phyloP scores from a whole-genome alignment of 2,113 vertebrate genomes.

The Psettodes erumei region DNA sequence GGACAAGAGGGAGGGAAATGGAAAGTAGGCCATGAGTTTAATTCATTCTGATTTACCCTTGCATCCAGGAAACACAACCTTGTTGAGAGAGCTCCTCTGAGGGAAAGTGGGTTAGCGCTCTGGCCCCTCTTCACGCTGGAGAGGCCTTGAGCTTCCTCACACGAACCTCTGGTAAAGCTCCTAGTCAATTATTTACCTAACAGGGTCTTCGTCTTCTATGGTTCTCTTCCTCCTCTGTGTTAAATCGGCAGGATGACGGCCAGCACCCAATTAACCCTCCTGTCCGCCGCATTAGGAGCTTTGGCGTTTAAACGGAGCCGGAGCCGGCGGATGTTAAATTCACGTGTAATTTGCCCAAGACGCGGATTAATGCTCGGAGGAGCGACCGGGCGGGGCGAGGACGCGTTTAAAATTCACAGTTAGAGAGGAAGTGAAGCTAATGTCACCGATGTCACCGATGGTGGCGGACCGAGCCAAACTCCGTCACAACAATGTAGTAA shows the following conservation, averaged over 20 bases:
- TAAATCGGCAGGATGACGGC: slow-evolving; percentile 28
- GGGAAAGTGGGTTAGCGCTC: slow-evolving; percentile 55
- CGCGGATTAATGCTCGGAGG: slow-evolving; percentile 35
- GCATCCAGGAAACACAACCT: slow-evolving; percentile 67
- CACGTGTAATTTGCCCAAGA: slow-evolving; percentile 48
- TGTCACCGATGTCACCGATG: no score
- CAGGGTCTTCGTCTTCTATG: neutral
- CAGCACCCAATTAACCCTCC: slow-evolving; percentile 51
- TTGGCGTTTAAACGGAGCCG: slow-evolving; percentile 25
- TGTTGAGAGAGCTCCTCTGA: slow-evolving; percentile 51
- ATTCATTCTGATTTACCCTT: slow-evolving; percentile 66
- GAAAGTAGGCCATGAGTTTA: slow-evolving; percentile 68
- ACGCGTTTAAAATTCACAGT: slow-evolving; percentile 36
- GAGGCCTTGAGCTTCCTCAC: slow-evolving; percentile 55
- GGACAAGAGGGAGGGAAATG: slow-evolving; percentile 42
- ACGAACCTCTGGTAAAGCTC: slow-evolving; percentile 43
- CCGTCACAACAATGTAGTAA: no score
- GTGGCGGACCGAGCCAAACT: no score
- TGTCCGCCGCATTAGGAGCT: slow-evolving; percentile 19
- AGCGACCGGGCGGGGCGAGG: slow-evolving; percentile 13
- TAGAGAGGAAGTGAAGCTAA: slow-evolving; percentile 22
- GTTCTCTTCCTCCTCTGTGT: slow-evolving; percentile 5
- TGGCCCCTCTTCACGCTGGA: slow-evolving; percentile 23
- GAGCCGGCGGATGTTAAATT: slow-evolving; percentile 47
- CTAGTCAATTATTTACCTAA: slow-evolving; percentile 56